Base-by-base conservation (phyloP, 2,888 invertebrate genomes). In the Chrysolina americana region DNA sequence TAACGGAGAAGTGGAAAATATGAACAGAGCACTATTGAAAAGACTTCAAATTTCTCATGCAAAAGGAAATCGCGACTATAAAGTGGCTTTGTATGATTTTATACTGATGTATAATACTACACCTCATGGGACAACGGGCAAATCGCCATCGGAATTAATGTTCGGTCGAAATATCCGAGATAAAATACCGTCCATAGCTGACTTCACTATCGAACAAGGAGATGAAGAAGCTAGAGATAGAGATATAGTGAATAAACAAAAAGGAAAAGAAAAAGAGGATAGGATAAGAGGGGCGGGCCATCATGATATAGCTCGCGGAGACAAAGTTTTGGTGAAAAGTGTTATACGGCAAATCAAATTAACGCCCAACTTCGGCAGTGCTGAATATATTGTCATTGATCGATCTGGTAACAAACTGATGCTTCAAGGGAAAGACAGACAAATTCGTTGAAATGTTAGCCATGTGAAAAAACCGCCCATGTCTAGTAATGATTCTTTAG, bases 81-180 rank as follows among this genome's bases (percentile, higher is more conserved):
- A n/a, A n/a, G n/a, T n/a, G n/a, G n/a, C n/a, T n/a, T n/a, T n/a
- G n/a, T n/a, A n/a, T n/a, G n/a, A n/a, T n/a, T n/a, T n/a, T n/a
- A n/a, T n/a, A n/a, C n/a, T n/a, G n/a, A n/a, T n/a, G n/a, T n/a
- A n/a, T n/a, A n/a, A n/a, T n/a, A n/a, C n/a, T n/a, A n/a, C n/a
- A n/a, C n/a, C n/a, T n/a, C n/a, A n/a, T n/a, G n/a, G n/a, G n/a
- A n/a, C n/a, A n/a, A n/a, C n/a, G n/a, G n/a, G n/a, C n/a, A n/a
- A n/a, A n/a, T n/a, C n/a, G n/a, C n/a, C n/a, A n/a, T 71, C 82
- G 1, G 77, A 84, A 76, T 47, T 81, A 41, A 53, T 83, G 13
- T 81, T 81, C 65, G 65, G 66, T 0, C 50, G 81, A 65, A 78
- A 73, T 4, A 81, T 81, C 47, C 63, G 81, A n/a, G 79, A 82